Conservation (phyloP, 2,888 invertebrate species). For the Leptura quadrifasciata region DNA sequence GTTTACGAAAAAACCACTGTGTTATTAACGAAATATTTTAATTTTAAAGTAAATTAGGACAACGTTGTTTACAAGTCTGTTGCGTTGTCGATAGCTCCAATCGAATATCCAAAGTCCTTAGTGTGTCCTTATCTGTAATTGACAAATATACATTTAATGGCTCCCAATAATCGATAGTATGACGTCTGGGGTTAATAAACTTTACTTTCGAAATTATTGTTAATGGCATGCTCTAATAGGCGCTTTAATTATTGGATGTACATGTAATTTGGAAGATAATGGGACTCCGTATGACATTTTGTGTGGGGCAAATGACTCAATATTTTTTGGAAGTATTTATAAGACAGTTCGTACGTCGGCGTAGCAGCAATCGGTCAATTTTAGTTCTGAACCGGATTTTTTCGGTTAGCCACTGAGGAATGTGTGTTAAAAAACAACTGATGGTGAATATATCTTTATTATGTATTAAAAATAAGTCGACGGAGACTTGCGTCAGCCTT, state of each 20-base stretch:
- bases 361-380: neutral
- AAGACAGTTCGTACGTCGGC: neutral
- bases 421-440: neutral
- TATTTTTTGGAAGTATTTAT: neutral
- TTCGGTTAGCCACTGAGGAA: constrained; percentile 9
- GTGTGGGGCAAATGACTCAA: neutral
- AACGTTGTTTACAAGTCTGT: constrained; percentile 28
- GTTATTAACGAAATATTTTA: constrained; percentile 3
- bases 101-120: constrained; percentile 34
- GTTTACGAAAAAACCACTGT: neutral
- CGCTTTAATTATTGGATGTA: neutral
- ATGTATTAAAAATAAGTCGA: neutral
- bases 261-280: constrained; percentile 9
- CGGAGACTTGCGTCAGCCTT: neutral
- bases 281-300: neutral
- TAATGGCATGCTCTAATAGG: constrained; percentile 30
- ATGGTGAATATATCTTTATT: neutral
- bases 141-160: constrained; percentile 36
- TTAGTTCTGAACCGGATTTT: constrained; percentile 7
- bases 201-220: constrained; percentile 24
- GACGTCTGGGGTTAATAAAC: constrained; percentile 39
- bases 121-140: constrained; percentile 32
- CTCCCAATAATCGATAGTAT: constrained; percentile 30
- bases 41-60: constrained; percentile 29
- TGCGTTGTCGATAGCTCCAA: constrained; percentile 4